Evolutionary conservation across 2,888 invertebrate genomes (phyloP).

Genomic region (Epinotia brunnichana): DNA sequence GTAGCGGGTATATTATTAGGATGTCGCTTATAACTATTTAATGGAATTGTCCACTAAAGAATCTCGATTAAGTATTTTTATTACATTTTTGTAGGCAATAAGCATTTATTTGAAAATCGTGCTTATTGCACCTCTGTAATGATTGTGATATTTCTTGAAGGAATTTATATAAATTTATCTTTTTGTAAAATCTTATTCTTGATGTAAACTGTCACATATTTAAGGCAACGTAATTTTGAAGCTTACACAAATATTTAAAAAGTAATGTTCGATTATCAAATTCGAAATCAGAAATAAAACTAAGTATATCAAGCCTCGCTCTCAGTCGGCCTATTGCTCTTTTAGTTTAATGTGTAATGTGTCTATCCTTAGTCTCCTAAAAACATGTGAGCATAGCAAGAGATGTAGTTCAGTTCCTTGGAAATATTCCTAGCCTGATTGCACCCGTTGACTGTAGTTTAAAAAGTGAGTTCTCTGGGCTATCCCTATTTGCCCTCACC

Average conservation of each 20-base stretch:
- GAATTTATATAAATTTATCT: slow-evolving; percentile 36
- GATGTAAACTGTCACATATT: slow-evolving; percentile 24
- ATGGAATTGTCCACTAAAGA: slow-evolving; percentile 33
- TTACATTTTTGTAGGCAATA: slow-evolving; percentile 22
- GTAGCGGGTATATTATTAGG: slow-evolving; percentile 14
- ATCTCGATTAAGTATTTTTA: slow-evolving; percentile 33
- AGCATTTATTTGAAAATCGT: slow-evolving; percentile 34
- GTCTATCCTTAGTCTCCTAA: not conserved
- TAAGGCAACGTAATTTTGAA: slow-evolving; percentile 15
- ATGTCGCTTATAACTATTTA: slow-evolving; percentile 20
- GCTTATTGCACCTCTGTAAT: slow-evolving; percentile 34
- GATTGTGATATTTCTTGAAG: slow-evolving; percentile 40
- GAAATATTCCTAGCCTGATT: not conserved
- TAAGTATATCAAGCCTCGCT: not conserved
- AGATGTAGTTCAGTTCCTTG: not conserved
- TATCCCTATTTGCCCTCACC: no score
- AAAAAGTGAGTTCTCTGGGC: not conserved
- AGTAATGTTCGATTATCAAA: not conserved
- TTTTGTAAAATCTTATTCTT: slow-evolving; percentile 26
- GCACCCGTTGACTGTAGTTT: not conserved
- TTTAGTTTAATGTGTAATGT: not conserved
- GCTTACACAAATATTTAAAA: slow-evolving; percentile 15
- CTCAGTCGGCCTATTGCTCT: not conserved
- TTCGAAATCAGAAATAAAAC: not conserved
- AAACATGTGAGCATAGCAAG: not conserved